Evolutionary conservation across 1,140 invertebrate species (phyloP).

Genomic region (Maconellicoccus hirsutus): DNA sequence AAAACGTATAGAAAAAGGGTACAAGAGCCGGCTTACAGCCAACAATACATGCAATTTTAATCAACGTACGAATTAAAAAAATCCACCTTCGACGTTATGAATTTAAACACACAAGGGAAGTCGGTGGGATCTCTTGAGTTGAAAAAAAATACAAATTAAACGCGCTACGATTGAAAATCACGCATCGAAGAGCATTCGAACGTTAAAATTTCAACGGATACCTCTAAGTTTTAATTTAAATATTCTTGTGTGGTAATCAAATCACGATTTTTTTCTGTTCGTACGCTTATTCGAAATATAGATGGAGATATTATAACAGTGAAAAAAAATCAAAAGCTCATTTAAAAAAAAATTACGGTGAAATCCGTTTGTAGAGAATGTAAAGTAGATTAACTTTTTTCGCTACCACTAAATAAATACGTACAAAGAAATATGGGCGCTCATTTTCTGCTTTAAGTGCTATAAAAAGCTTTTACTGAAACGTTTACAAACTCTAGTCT

Average conservation of each 20-base stretch:
- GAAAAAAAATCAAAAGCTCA: not conserved
- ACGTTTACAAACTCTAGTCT: slow-evolving; percentile 21
- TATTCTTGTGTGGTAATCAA: not conserved
- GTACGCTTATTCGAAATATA: too few relatives aligned
- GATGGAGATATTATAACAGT: not conserved
- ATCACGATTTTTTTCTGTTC: not conserved
- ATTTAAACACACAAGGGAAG: not conserved
- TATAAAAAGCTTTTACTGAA: slow-evolving; percentile 19
- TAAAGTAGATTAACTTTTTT: slow-evolving; percentile 18
- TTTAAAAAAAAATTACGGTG: not conserved
- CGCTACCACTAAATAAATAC: slow-evolving; percentile 1
- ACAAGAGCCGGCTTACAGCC: not conserved
- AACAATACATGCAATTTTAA: not conserved
- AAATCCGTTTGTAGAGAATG: slow-evolving; percentile 17
- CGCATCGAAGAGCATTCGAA: not conserved
- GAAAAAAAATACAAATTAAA: not conserved
- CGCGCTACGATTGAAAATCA: not conserved
- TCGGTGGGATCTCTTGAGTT: not conserved
- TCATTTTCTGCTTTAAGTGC: slow-evolving; percentile 15
- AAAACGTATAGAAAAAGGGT: not conserved
- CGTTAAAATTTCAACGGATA: not conserved
- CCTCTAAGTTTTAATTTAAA: not conserved
- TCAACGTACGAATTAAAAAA: not conserved
- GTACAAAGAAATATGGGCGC: slow-evolving; percentile 4
- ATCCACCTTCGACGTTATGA: not conserved